Evolutionary conservation across 2,888 invertebrate species (phyloP).

Genomic region (Odontocolon sp.): DNA sequence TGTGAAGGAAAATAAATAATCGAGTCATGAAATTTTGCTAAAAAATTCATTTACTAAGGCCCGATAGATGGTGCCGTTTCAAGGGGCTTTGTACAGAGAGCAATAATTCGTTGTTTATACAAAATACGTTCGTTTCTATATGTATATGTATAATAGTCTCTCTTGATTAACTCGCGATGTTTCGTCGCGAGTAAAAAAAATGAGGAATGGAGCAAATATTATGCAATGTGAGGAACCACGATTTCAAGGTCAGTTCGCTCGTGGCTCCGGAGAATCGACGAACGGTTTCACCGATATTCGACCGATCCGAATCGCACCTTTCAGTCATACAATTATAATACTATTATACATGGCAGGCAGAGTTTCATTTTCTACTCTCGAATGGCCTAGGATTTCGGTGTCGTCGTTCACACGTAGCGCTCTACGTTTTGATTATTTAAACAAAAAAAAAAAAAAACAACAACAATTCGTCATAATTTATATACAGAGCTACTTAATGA

Average conservation of each 20-base stretch:
- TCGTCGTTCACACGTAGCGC: slow-evolving; percentile 42
- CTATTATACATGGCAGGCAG: slow-evolving; percentile 60
- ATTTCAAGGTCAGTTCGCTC: slow-evolving; percentile 69
- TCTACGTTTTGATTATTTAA: slow-evolving; percentile 67
- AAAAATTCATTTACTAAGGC: slow-evolving; percentile 78
- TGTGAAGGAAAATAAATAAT: slow-evolving; percentile 12
- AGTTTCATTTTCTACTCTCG: slow-evolving; percentile 37
- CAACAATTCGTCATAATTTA: slow-evolving; percentile 61
- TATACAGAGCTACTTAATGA: slow-evolving; percentile 70
- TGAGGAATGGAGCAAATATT: slow-evolving; percentile 55
- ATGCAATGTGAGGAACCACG: slow-evolving; percentile 51
- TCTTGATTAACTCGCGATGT: slow-evolving; percentile 25
- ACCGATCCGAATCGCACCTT: slow-evolving; percentile 24
- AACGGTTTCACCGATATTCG: slow-evolving; percentile 39
- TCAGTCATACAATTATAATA: slow-evolving; percentile 55
- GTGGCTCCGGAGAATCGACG: slow-evolving; percentile 58
- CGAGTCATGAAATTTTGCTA: slow-evolving; percentile 64
- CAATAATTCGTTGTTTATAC: slow-evolving; percentile 69
- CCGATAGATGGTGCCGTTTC: slow-evolving; percentile 63
- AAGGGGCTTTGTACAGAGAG: slow-evolving; percentile 74
- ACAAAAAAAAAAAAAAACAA: slow-evolving; percentile 36
- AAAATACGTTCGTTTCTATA: slow-evolving; percentile 69
- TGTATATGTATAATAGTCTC: slow-evolving; percentile 61
- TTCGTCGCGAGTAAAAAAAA: slow-evolving; percentile 37
- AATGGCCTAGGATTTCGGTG: slow-evolving; percentile 43